These are phyloP conservation scores for Coleophora flavipennella DNA, from an alignment of 2,888 invertebrate genomes.

Conservation along the genomic window DNA sequence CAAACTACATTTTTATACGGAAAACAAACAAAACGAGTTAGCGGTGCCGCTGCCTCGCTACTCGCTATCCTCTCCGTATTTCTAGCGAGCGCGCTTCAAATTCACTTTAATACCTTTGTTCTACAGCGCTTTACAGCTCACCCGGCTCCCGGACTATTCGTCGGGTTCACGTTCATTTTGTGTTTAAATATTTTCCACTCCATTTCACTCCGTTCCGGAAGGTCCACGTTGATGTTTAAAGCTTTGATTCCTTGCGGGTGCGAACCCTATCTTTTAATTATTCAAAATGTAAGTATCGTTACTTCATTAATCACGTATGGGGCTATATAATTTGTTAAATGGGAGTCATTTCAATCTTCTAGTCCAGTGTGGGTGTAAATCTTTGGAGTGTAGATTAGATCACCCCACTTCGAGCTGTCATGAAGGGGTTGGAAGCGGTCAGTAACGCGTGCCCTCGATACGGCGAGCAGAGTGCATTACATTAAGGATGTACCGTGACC, in stretches of 20 bases:
- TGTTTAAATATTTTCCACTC: conserved; percentile 39
- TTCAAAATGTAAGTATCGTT: too few relatives aligned
- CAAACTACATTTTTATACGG: conserved; percentile 64
- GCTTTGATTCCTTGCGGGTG: too few relatives aligned
- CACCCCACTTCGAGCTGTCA: conserved; percentile 6
- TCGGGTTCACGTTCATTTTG: conserved; percentile 41
- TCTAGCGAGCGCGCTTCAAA: conserved; percentile 55
- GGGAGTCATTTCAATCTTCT: too few relatives aligned
- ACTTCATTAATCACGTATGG: too few relatives aligned
- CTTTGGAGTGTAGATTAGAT: conserved; percentile 9
- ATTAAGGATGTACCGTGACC: too few relatives aligned
- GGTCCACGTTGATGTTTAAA: background rate
- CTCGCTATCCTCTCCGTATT: conserved; percentile 36
- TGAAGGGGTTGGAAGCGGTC: conserved; percentile 11
- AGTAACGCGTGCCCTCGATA: conserved; percentile 3
- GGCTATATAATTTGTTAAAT: too few relatives aligned
- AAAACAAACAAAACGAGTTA: conserved; percentile 64
- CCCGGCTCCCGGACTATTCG: conserved; percentile 51
- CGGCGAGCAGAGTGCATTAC: too few relatives aligned
- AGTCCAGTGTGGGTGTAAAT: background rate
- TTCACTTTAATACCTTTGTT: conserved; percentile 69
- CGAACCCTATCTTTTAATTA: too few relatives aligned
- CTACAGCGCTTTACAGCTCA: conserved; percentile 61
- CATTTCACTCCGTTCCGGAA: conserved; percentile 23
- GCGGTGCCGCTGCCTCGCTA: conserved; percentile 55